A percentile compares a stretch with the other conserved stretches of the same genome.
These are phyloP conservation scores for Gopherus flavomarginatus DNA, from an alignment of 2,113 vertebrate genomes.

Conservation along the genomic window DNA sequence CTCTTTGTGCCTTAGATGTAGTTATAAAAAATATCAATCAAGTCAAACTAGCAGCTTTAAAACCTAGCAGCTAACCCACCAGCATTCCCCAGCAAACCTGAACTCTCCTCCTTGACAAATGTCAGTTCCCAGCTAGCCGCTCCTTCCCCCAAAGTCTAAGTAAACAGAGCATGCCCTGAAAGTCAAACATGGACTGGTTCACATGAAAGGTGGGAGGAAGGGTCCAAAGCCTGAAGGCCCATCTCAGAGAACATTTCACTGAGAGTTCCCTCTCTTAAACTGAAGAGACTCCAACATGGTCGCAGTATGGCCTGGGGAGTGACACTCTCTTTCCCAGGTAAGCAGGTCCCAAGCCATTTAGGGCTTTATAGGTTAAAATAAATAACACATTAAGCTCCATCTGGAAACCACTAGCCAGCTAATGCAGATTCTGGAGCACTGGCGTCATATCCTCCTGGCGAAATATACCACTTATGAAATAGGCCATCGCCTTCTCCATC, in stretches of 20 bases:
- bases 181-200: background rate
- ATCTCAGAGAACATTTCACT: background rate
- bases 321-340: accelerated
- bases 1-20: background rate
- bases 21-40: background rate
- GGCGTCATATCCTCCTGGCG: background rate
- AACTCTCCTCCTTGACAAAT: background rate
- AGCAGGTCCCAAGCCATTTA: accelerated
- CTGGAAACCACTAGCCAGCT: background rate
- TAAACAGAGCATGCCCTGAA: background rate
- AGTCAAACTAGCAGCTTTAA: background rate
- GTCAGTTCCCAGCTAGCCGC: background rate
- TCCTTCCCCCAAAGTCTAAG: background rate
- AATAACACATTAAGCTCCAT: background rate
- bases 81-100: background rate
- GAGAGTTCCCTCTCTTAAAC: background rate
- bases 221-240: background rate
- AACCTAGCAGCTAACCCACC: background rate
- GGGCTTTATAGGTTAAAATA: background rate
- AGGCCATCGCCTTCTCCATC: background rate
- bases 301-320: background rate
- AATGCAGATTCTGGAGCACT: background rate
- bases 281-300: background rate
- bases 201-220: background rate
- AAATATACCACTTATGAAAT: background rate